Evolutionary conservation across 2,113 vertebrate species (phyloP), one percentile per base, ranked within the genome.

Genomic region (Cacatua alba): DNA sequence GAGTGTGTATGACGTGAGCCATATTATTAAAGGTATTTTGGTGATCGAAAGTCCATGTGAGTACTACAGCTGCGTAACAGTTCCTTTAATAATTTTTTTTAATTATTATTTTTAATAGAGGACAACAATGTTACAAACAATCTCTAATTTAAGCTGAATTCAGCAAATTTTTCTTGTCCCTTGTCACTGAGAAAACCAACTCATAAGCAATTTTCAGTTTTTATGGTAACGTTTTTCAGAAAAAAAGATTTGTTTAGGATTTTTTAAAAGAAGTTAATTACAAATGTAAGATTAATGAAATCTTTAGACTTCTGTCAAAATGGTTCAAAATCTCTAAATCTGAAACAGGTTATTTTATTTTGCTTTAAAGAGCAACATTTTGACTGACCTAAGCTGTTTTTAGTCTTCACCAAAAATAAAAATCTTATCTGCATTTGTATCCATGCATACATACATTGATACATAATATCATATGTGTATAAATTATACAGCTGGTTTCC

Each of bases 391-490:
- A 57, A 60, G 63, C 1, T 7, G 15, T 1, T 65, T 19, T 13
- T 62, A 6, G 6, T 35, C 87, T 51, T 41, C 19, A 37, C 8
- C 3, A 37, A n/a, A 53, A 60, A 12, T 7, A 39, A 46, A n/a
- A 35, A 19, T 17, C 31, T 24, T 37, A 9, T 16, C 7, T 41
- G 9, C 55, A 33, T 60, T 35, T 4, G 0, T 72, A 60, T 29
- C 19, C 3, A 37, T 68, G 8, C 5, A 9, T 57, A 7, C n/a
- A 24, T 52, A 1, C 44, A 48, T 76, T 23, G 13, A 49, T 59
- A 29, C 10, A 46, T 8, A 76, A 14, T 60, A 49, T 35, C 9
- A 31, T 16, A 29, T 1, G 0, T 0, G 0, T 65, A 68, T 63
- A 17, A 52, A 28, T 49, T 74, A 43, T 37, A 33, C 9, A 44